phyloP scores from a whole-genome alignment of 2,888 invertebrate genomes.

The Oxycera nigricornis region DNA sequence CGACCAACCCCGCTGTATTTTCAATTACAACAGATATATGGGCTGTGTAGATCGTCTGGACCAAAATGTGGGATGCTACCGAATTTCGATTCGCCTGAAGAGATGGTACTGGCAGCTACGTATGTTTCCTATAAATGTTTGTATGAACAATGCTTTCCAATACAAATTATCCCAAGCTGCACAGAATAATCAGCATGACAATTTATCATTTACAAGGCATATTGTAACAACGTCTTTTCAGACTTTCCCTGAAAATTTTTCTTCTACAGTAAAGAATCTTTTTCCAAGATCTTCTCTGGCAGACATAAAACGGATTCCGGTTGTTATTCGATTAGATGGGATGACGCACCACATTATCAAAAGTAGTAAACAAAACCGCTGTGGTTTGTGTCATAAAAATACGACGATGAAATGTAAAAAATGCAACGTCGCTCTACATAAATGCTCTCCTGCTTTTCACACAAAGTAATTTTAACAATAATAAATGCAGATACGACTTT shows the following conservation, averaged over 20 bases:
- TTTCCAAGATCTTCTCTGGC: not conserved
- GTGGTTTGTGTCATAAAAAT: slow-evolving; percentile 19
- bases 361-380: not conserved
- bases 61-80: slow-evolving; percentile 21
- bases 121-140: not conserved
- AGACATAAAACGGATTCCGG: slow-evolving; percentile 16
- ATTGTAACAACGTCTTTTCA: slow-evolving; percentile 6
- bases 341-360: not conserved
- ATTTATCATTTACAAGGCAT: not conserved
- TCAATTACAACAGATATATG: slow-evolving; percentile 6
- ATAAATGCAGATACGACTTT: not conserved
- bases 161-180: not conserved
- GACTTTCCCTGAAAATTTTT: not conserved
- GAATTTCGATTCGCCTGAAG: not conserved
- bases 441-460: not conserved
- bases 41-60: slow-evolving; percentile 10
- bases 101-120: slow-evolving; percentile 23
- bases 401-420: no score
- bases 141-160: not conserved
- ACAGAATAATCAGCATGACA: not conserved
- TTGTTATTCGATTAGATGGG: not conserved
- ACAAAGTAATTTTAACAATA: not conserved
- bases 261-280: not conserved
- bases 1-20: not conserved
- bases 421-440: no score